Evolutionary conservation across 2,113 vertebrate genomes (phyloP), one percentile per base, ranked within the genome.

Genomic region (Caracal caracal): DNA sequence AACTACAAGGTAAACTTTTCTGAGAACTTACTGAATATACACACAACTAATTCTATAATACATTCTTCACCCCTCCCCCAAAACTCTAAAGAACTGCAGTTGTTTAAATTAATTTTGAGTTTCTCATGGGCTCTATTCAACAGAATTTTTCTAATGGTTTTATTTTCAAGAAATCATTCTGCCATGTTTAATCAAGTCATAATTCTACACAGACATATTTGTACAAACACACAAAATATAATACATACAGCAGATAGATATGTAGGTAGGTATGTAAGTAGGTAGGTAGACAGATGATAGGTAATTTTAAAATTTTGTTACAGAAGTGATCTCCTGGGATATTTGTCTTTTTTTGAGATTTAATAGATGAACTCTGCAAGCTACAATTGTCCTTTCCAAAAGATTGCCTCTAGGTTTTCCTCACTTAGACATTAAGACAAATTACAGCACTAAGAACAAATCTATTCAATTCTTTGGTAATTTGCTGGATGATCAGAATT

Each of bases 1-100:
- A 79, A 76, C 1, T 37, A 5, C 4, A 76, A 95, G 20, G 10
- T n/a, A 40, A 63, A 20, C 2, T 22, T 28, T 91, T 35, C 28
- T 76, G 6, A 76, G 24, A 76, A 88, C 19, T 83, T 35, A 51
- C 10, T 65, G 8, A 16, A 78, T 71, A 26, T 26, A 81, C 10
- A 22, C 43, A 49, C 30, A 9, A 61, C 85, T 30, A n/a, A 2
- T 86, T 10, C 13, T 56, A 65, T n/a, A 26, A 84, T 28, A 35
- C 1, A 35, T 0, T 61, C 37, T 81, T 75, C 15, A 76, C 0
- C 9, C 24, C 10, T 17, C 2, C 30, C 37, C 1, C 22, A 0
- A 24, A n/a, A 16, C 24, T 37, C 82, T 94, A 68, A 82, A 83
- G 24, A 82, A 47, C 4, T 26, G 0, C 8, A 53, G 1, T 30